Evolutionary conservation across 2,888 invertebrate species (phyloP), one percentile per base, ranked within the genome.

Genomic region (Blomia tropicalis): DNA sequence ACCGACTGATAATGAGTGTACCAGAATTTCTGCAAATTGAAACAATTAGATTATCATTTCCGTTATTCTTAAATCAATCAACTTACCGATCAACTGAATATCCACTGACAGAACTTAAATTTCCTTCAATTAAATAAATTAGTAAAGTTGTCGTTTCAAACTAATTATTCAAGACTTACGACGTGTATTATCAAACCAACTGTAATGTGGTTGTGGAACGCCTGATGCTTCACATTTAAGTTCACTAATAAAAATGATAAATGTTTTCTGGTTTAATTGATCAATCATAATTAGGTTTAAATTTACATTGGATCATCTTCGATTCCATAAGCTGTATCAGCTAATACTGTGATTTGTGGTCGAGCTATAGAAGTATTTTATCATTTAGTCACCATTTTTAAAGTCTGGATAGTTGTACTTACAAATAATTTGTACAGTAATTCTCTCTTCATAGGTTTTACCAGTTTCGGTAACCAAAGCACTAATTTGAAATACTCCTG

Each of bases 151-250:
- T n/a, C n/a, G n/a, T n/a, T n/a, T n/a, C n/a, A n/a, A n/a, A n/a
- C n/a, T n/a, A n/a, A n/a, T n/a, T n/a, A n/a, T n/a, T n/a, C n/a
- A n/a, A n/a, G n/a, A 56, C 56, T 19, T 30, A 56, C 56, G 79
- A 58, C 84, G 81, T 4, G 70, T 65, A 44, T 67, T 66, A 64
- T 85, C 84, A 63, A 88, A 83, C 90, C 90, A 91, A 29, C 81
- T 81, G 71, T 84, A 86, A 61, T 79, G 80, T 51, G 90, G 90
- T n/a, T 82, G 81, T 1, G 91, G 91, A 72, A 88, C 88, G 22
- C 89, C 90, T 36, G 77, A 79, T 0, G 87, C 88, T 68, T 80
- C 80, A 72, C 91, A 91, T 60, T 79, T 78, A 41, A 87, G 81
- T 1, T 81, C 36, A 41, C 59, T 58, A 25, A 41, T 5, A 36